These are phyloP conservation scores for Ctenochaetus hawaiiensis DNA, from an alignment of 2,797 vertebrate species.

Conservation along the genomic window DNA sequence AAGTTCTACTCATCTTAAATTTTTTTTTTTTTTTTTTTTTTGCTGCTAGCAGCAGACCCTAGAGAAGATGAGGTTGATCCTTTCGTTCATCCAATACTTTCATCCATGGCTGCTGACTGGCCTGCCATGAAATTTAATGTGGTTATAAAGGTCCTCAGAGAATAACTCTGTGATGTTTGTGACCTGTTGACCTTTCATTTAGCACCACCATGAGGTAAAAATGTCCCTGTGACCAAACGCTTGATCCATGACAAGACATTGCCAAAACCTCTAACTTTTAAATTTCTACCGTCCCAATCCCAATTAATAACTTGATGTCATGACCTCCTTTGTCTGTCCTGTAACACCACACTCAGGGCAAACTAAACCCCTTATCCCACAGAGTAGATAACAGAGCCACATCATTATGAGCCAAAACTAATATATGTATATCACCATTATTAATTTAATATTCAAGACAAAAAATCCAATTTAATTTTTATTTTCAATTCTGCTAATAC, in stretches of 20 bases:
- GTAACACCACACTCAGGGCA: not conserved
- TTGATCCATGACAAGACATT: conserved; percentile 11
- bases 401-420: no score
- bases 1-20: conserved; percentile 23
- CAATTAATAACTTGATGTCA: not conserved
- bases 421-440: no score
- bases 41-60: not conserved
- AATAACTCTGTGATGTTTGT: not conserved
- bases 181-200: conserved; percentile 12
- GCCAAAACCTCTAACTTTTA: not conserved
- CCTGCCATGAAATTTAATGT: not conserved
- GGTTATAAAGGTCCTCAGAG: conserved; percentile 10
- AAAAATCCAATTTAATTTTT: no score
- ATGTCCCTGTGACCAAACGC: not conserved
- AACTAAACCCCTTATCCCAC: not conserved
- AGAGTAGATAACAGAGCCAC: not conserved
- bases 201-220: not conserved
- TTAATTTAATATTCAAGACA: no score
- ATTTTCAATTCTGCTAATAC: no score
- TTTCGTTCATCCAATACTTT: not conserved
- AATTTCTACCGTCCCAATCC: not conserved
- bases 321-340: not conserved
- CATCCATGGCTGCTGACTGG: not conserved
- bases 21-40: not conserved
- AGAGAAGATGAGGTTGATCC: conserved; percentile 9